phyloP scores from a whole-genome alignment of 2,888 invertebrate species.

The Ectobius pallidus region DNA sequence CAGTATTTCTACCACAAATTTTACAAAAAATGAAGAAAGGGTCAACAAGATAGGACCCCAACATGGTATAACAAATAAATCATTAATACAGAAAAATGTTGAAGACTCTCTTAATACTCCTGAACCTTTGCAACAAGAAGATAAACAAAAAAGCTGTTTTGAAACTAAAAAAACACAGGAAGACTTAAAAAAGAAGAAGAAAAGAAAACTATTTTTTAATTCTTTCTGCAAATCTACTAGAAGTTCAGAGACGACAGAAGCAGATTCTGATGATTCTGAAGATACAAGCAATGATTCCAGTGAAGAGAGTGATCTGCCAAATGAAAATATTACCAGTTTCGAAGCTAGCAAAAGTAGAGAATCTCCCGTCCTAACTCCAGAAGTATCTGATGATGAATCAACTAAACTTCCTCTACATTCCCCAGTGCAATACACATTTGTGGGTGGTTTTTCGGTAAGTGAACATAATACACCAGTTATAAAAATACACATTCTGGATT shows the following conservation, averaged over 20 bases:
- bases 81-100: no score
- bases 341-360: no score
- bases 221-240: background rate
- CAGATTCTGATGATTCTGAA: background rate
- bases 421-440: background rate
- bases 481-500: background rate
- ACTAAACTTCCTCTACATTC: background rate
- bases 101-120: no score
- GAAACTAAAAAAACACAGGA: background rate
- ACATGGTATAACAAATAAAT: no score
- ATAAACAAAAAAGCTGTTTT: background rate
- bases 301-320: background rate
- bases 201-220: background rate
- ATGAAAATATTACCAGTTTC: background rate
- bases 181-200: background rate
- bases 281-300: background rate
- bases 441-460: constrained; percentile 12
- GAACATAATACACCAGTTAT: no score
- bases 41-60: no score
- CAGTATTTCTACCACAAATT: no score
- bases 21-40: no score
- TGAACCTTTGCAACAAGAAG: background rate
- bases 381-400: background rate
- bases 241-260: background rate
- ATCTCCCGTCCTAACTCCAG: background rate